Conservation (phyloP, 1,140 invertebrate genomes). For the Trachymyrmex septentrionalis region DNA sequence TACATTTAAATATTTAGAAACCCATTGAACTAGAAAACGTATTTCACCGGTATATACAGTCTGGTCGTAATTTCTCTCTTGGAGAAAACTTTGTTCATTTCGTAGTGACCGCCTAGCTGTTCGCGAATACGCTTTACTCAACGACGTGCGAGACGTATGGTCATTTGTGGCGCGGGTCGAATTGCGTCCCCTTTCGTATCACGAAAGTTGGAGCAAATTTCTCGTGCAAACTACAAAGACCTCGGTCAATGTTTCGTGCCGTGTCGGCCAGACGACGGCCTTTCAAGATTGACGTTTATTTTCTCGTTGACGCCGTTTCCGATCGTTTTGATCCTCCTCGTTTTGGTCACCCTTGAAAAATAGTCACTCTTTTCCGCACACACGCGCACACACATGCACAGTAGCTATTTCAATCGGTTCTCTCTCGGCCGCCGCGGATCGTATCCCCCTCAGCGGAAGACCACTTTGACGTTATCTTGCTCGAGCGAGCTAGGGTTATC, state of each 20-base stretch:
- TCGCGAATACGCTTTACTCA: slow-evolving; percentile 49
- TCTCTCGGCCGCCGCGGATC: slow-evolving; percentile 53
- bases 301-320: slow-evolving; percentile 65
- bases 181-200: slow-evolving; percentile 31
- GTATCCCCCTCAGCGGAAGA: slow-evolving; percentile 66
- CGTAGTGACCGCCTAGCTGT: slow-evolving; percentile 21
- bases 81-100: slow-evolving; percentile 61
- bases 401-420: slow-evolving; percentile 71
- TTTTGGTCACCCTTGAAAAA: slow-evolving; percentile 72
- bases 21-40: slow-evolving; percentile 14
- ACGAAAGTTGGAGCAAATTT: slow-evolving; percentile 46
- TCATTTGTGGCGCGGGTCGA: slow-evolving; percentile 22
- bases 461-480: slow-evolving; percentile 82
- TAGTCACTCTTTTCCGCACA: slow-evolving; percentile 19
- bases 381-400: neutral
- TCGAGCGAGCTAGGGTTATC: slow-evolving; percentile 78
- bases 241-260: slow-evolving; percentile 40
- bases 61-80: slow-evolving; percentile 25
- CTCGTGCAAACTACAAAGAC: slow-evolving; percentile 26
- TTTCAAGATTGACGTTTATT: slow-evolving; percentile 64
- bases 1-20: slow-evolving; percentile 37
- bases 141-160: slow-evolving; percentile 38
- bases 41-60: slow-evolving; percentile 31
- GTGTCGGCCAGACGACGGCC: neutral
- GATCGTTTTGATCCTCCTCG: slow-evolving; percentile 76